phyloP scores from a whole-genome alignment of 2,113 vertebrate genomes.

The Sterrhoptilus dennistouni region DNA sequence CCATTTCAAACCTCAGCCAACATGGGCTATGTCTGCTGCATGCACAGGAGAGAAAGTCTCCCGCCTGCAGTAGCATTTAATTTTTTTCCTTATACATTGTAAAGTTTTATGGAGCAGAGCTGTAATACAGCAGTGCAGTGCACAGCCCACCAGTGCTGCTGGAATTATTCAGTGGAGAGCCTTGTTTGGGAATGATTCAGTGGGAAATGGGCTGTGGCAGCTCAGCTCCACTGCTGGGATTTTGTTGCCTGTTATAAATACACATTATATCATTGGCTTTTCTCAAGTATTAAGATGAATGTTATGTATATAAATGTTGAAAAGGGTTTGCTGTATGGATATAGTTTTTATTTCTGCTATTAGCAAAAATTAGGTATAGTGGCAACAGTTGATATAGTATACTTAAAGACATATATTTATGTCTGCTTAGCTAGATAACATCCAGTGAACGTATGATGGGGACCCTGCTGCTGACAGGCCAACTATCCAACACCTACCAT shows the following conservation, averaged over 20 bases:
- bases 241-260: not conserved
- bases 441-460: not conserved
- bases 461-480: not conserved
- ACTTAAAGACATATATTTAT: not conserved
- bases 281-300: not conserved
- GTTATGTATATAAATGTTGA: not conserved
- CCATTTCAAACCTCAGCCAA: not conserved
- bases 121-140: conserved; percentile 15
- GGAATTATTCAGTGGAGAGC: conserved; percentile 7
- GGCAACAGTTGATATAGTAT: not conserved
- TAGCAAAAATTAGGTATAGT: not conserved
- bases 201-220: conserved; percentile 62
- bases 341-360: not conserved
- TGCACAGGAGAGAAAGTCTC: not conserved
- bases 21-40: not conserved
- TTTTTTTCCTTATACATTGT: conserved; percentile 45
- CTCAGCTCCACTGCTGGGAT: conserved; percentile 37
- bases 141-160: conserved; percentile 28
- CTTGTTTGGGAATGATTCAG: conserved; percentile 9
- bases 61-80: conserved; percentile 11
- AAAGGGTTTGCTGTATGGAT: not conserved
- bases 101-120: conserved; percentile 63
- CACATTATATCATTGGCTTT: not conserved
- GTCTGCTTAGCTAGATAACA: not conserved
- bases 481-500: not conserved